Percentiles rank a stretch among this genome's conserved stretches.
phyloP scores from a whole-genome alignment of 2,113 vertebrate species.

The Pleuronectes platessa region DNA sequence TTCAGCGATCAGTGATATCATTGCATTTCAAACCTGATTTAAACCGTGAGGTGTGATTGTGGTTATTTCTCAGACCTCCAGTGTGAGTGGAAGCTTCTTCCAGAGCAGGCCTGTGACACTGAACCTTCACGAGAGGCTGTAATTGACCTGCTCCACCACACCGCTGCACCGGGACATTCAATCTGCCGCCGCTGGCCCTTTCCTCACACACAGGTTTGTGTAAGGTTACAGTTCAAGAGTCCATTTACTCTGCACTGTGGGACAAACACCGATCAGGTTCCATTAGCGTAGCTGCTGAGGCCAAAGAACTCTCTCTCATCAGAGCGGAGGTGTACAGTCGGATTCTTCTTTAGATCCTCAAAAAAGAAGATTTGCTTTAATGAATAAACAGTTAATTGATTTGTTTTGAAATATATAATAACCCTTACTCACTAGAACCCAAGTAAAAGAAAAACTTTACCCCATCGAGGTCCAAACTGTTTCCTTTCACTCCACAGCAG shows the following conservation, averaged over 20 bases:
- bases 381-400: too few relatives aligned
- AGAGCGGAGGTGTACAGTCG: too few relatives aligned
- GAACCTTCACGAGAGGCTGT: background rate
- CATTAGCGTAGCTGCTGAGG: background rate
- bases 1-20: background rate
- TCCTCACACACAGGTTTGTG: background rate
- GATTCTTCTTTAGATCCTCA: too few relatives aligned
- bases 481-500: too few relatives aligned
- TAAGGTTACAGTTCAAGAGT: conserved; percentile 7
- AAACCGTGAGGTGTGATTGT: background rate
- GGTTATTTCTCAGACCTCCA: background rate
- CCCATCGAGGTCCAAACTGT: too few relatives aligned
- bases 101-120: background rate
- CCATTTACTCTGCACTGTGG: background rate
- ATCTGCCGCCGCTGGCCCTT: background rate
- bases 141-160: conserved; percentile 3
- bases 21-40: background rate
- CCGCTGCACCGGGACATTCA: conserved; percentile 13
- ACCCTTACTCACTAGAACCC: too few relatives aligned
- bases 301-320: too few relatives aligned
- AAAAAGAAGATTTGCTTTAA: too few relatives aligned
- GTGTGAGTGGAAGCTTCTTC: background rate
- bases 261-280: conserved; percentile 24
- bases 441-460: too few relatives aligned
- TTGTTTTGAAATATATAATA: too few relatives aligned